Percentiles rank a stretch among this genome's conserved stretches.
These are phyloP conservation scores for Protobothrops flavoviridis DNA, from an alignment of 2,113 vertebrate species.

Conservation along the genomic window DNA sequence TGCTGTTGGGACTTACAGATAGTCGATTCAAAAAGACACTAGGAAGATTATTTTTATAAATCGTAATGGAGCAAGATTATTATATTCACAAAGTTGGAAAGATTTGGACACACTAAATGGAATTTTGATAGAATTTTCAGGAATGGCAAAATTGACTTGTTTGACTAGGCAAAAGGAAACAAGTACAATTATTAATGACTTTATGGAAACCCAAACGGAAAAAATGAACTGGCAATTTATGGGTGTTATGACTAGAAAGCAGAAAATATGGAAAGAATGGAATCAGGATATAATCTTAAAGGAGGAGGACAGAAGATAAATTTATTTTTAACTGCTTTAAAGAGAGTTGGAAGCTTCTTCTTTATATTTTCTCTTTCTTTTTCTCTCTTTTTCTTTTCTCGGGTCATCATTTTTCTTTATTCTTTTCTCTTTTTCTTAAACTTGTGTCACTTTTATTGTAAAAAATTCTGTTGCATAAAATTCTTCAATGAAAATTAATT, in stretches of 20 bases:
- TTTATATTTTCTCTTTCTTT: neutral
- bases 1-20: neutral
- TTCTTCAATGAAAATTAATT: neutral
- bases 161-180: neutral
- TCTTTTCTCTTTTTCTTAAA: neutral
- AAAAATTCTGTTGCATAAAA: neutral
- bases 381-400: neutral
- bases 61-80: neutral
- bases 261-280: neutral
- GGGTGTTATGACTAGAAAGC: neutral
- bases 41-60: neutral
- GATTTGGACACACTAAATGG: neutral
- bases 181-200: neutral
- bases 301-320: neutral
- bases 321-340: neutral
- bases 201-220: neutral
- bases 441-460: neutral
- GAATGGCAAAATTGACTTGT: neutral
- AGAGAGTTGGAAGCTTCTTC: neutral
- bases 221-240: neutral
- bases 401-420: neutral
- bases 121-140: neutral
- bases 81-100: neutral
- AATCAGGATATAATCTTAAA: neutral
- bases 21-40: neutral